phyloP scores from a whole-genome alignment of 1,140 invertebrate genomes.

The Dinoponera quadriceps region DNA sequence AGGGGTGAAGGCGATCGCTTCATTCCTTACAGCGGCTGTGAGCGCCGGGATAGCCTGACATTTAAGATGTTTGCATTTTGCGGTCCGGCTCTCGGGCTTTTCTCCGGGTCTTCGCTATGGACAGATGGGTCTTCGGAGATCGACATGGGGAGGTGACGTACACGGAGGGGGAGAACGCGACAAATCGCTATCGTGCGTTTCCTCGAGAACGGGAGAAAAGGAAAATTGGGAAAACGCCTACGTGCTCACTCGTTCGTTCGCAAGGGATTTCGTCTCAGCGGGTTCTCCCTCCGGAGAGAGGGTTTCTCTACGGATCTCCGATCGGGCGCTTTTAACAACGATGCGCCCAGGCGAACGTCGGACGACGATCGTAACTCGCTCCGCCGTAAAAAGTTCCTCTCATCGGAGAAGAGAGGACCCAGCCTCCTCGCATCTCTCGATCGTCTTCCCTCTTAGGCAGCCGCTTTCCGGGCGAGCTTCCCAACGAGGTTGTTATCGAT shows the following conservation, averaged over 20 bases:
- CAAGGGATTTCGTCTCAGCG: background rate
- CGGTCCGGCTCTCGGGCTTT: background rate
- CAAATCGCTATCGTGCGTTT: background rate
- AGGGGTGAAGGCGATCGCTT: constrained; percentile 9
- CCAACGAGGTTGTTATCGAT: constrained; percentile 67
- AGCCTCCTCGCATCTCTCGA: constrained; percentile 36
- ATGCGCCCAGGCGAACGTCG: constrained; percentile 42
- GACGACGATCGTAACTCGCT: constrained; percentile 50
- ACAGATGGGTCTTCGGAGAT: no score
- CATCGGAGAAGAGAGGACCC: constrained; percentile 39
- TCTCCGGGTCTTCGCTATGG: background rate
- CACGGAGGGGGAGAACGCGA: no score
- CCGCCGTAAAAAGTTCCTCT: constrained; percentile 59
- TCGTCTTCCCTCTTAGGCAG: background rate
- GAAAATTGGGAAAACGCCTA: background rate
- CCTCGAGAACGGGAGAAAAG: background rate
- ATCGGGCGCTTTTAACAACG: constrained; percentile 72
- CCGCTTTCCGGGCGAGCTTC: constrained; percentile 24
- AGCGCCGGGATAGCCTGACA: background rate
- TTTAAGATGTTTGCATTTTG: constrained; percentile 32
- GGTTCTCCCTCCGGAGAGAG: background rate
- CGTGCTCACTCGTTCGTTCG: constrained; percentile 14
- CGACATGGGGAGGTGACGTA: no score
- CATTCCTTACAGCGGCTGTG: constrained; percentile 21
- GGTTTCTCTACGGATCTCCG: constrained; percentile 16